Base-by-base conservation (phyloP, 2,113 vertebrate species). In the Sarotherodon lohbergeri region DNA sequence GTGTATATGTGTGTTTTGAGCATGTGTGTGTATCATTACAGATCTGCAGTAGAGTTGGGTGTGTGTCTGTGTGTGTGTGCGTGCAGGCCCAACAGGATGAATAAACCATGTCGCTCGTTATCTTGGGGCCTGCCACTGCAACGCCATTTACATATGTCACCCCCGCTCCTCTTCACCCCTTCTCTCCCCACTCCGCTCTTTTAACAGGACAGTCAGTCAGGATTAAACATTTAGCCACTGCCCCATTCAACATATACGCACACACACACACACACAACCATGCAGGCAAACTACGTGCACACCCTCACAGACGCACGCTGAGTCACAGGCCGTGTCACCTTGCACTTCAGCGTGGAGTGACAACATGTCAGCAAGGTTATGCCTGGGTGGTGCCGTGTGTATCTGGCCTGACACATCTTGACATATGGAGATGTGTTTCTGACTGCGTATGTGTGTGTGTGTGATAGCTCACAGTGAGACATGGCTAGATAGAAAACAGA, bases 91-190 rank as follows among this genome's bases (percentile, higher is more conserved):
- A 54, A 43, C 27, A 59, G 48, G 61, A 91, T 94, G 93, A 95
- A 95, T 95, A 93, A 93, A 93, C 89, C 83, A 93, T 91, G 89
- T 82, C 43, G 17, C 86, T 91, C 73, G 92, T 95, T 93, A 95
- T 94, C 90, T 93, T 5, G 34, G 71, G 79, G 84, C 81, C 90
- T 93, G 91, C 89, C 88, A 89, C 78, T 27, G 92, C 89, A 82
- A 85, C 82, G 12, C 11, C 80, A 92, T 95, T 94, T 92, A 93
- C 95, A 96, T 94, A 87, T 90, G 91, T 92, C 91, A 92, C 73
- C 90, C 81, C 46, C 50, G 85, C 87, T 87, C 88, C 82, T 76
- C 89, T 61, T 90, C 87, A 80, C 85, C 84, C 84, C 43, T 43
- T 76, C 87, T 79, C 52, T 50, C 83, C 22, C 71, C 43, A 32